phyloP scores from a whole-genome alignment of 1,140 invertebrate genomes.

The Ceratosolen solmsi region DNA sequence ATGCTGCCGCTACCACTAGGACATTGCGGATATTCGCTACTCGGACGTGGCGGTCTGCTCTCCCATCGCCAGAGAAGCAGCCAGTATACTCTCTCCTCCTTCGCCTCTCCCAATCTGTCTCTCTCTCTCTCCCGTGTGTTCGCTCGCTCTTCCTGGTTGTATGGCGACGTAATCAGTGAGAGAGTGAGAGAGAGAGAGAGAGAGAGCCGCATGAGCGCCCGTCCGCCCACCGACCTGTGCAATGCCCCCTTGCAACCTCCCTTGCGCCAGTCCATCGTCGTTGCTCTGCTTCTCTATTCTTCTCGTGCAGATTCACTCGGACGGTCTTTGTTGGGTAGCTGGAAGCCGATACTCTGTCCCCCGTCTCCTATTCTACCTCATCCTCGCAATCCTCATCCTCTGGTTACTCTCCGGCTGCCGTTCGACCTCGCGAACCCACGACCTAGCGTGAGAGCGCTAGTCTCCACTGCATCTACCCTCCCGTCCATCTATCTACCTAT shows the following conservation, averaged over 20 bases:
- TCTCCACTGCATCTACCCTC: not conserved
- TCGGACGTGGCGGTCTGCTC: slow-evolving; percentile 55
- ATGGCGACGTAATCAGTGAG: slow-evolving; percentile 73
- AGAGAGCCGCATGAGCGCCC: slow-evolving; percentile 54
- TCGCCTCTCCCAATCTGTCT: not conserved
- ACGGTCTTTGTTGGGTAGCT: slow-evolving; percentile 16
- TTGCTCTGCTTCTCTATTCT: slow-evolving; percentile 55
- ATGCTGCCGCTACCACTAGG: slow-evolving; percentile 65
- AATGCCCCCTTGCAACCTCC: slow-evolving; percentile 44
- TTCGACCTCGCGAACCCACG: slow-evolving; percentile 26
- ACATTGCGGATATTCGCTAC: slow-evolving; percentile 72
- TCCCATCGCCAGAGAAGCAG: slow-evolving; percentile 18
- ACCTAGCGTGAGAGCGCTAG: not conserved
- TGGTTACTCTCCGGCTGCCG: not conserved
- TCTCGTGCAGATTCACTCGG: slow-evolving; percentile 25
- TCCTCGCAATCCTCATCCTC: slow-evolving; percentile 40
- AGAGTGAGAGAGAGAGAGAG: too few relatives aligned
- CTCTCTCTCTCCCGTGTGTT: slow-evolving; percentile 19
- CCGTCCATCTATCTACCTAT: slow-evolving; percentile 64
- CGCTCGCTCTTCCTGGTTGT: slow-evolving; percentile 34
- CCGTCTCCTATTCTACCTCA: slow-evolving; percentile 30
- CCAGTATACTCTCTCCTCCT: not conserved
- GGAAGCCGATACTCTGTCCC: slow-evolving; percentile 25
- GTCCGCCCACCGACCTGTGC: slow-evolving; percentile 53
- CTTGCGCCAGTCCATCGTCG: slow-evolving; percentile 14